phyloP scores from a whole-genome alignment of 1,140 invertebrate species.

The Orchesella cincta region DNA sequence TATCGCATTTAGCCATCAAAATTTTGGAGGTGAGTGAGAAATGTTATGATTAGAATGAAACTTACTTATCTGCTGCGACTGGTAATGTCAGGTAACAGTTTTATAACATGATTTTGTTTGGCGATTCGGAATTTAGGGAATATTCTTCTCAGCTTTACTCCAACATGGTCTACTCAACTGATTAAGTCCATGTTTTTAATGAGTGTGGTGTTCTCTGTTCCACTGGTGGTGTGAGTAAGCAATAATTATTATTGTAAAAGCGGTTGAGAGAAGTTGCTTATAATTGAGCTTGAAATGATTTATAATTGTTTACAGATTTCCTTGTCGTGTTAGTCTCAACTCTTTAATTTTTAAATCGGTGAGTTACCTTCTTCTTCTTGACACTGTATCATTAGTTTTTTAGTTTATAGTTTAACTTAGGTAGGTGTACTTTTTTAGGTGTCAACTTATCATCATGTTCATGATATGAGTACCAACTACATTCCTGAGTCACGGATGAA shows the following conservation, averaged over 20 bases:
- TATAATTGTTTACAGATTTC: constrained; percentile 69
- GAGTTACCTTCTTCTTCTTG: constrained; percentile 50
- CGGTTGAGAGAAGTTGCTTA: background rate
- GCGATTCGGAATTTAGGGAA: constrained; percentile 68
- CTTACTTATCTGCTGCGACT: too few species aligned
- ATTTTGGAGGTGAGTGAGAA: constrained; percentile 65
- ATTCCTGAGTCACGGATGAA: constrained; percentile 81
- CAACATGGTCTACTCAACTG: constrained; percentile 76
- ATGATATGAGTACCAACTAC: constrained; percentile 61
- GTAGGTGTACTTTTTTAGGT: constrained; percentile 49
- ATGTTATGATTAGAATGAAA: background rate
- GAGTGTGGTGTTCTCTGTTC: constrained; percentile 93
- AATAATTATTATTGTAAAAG: background rate
- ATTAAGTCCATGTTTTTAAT: constrained; percentile 93
- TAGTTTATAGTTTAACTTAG: background rate
- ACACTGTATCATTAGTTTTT: background rate
- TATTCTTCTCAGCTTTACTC: constrained; percentile 80
- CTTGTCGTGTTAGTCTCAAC: constrained; percentile 88
- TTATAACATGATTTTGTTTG: constrained; percentile 36
- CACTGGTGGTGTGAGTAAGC: constrained; percentile 81
- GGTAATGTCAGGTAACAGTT: too few species aligned
- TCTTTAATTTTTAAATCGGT: constrained; percentile 86
- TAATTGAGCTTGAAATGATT: background rate
- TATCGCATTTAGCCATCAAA: constrained; percentile 79
- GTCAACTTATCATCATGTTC: constrained; percentile 55